Conservation (phyloP, 2,888 invertebrate species). For the Arctia plantaginis region DNA sequence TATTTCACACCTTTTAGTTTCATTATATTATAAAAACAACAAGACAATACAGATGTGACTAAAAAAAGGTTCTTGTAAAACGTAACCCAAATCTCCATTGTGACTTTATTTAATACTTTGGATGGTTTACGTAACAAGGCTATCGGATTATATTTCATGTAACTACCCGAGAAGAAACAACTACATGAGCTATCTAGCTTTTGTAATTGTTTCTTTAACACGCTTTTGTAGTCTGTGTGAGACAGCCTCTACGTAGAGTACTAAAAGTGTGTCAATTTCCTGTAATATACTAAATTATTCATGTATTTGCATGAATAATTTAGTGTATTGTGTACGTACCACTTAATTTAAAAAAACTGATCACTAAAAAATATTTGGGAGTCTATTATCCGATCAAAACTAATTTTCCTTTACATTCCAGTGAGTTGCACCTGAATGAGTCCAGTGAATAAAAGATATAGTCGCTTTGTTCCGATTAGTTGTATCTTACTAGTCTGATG, state of each 20-base stretch:
- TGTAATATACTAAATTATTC: not conserved
- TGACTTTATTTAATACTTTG: constrained; percentile 1
- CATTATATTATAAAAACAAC: constrained; percentile 5
- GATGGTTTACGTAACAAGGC: not conserved
- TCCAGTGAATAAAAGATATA: no score
- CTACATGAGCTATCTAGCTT: not conserved
- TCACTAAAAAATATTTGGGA: no score
- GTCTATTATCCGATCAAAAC: no score
- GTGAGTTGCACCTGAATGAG: no score
- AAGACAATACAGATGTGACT: not conserved
- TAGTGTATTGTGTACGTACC: no score
- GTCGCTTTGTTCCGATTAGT: no score
- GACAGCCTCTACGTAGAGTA: not conserved
- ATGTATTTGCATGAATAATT: not conserved
- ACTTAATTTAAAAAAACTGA: not conserved
- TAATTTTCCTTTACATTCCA: no score
- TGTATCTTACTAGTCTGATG: no score
- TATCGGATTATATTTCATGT: constrained; percentile 3
- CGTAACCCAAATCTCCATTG: constrained; percentile 15
- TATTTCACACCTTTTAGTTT: not conserved
- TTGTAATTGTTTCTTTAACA: not conserved
- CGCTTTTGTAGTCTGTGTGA: not conserved
- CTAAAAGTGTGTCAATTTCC: not conserved
- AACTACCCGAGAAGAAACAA: not conserved
- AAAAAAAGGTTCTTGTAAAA: constrained; percentile 2